Evolutionary conservation across 2,888 invertebrate genomes (phyloP), one percentile per base, ranked within the genome.

Genomic region (Axea sp.): DNA sequence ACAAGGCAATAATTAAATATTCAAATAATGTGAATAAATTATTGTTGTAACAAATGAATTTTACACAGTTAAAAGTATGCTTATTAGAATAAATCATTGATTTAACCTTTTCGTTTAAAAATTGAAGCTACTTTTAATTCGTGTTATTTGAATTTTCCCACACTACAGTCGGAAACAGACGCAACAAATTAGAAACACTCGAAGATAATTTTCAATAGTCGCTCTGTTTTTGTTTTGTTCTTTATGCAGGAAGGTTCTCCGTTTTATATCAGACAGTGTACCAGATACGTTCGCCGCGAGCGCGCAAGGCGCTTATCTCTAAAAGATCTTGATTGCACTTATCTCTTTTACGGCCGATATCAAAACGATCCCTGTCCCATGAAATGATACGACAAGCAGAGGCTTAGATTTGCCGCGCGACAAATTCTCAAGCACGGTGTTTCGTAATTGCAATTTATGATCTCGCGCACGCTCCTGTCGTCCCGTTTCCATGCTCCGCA

Each of bases 401-500:
- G 78, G 80, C 83, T 82, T 82, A 81, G 82, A 83, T 83, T 82
- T 60, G 69, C 83, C 83, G 84, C 82, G 84, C 84, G 86, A 86
- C 86, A 86, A 86, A 86, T 86, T 86, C 84, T 84, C 81, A 82
- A 83, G 81, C 82, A 81, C 82, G 82, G 81, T 82, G 85, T 83
- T 83, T 82, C 85, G 86, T 86, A 86, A 86, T 86, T 86, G 86
- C 86, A 83, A 86, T 86, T 86, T 86, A 86, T 85, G 86, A 82
- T 73, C 72, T 39, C 73, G 76, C 71, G 45, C 71, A 45, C 73
- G 67, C 62, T 37, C 53, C 75, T 74, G 76, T 57, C 74, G 35
- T 79, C 77, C 77, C 77, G 73, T 78, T 78, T 78, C 77, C 79
- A 78, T 76, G 78, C 77, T 76, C 73, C 80, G 82, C 80, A 80